These are phyloP conservation scores for Therioaphis trifolii DNA, from an alignment of 2,888 invertebrate genomes.

Conservation along the genomic window DNA sequence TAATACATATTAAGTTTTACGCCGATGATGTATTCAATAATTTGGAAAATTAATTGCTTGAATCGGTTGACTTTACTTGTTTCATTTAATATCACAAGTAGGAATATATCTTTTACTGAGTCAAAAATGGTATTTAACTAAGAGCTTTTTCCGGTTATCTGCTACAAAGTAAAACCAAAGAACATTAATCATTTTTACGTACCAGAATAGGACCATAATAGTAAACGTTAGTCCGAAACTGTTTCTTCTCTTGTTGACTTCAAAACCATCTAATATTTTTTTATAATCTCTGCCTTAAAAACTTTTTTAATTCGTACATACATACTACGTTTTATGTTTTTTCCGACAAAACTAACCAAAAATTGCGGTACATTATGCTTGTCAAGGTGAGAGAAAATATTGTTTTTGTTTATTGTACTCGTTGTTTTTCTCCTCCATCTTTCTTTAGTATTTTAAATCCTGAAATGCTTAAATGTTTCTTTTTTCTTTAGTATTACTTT, in stretches of 20 bases:
- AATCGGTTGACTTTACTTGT: not conserved
- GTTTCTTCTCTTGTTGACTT: constrained; percentile 44
- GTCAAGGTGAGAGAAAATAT: constrained; percentile 35
- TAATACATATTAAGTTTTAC: not conserved
- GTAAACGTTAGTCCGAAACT: constrained; percentile 11
- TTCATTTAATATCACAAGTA: not conserved
- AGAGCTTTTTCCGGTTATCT: constrained; percentile 17
- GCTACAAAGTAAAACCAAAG: not conserved
- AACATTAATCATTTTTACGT: constrained; percentile 41
- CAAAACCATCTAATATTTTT: constrained; percentile 20
- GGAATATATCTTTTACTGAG: not conserved
- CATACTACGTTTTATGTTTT: not conserved
- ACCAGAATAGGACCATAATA: not conserved
- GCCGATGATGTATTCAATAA: not conserved
- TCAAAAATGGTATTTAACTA: constrained; percentile 5
- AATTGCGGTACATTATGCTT: constrained; percentile 30
- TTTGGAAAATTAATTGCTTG: not conserved
- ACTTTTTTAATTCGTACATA: constrained; percentile 13
- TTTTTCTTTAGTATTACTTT: not conserved
- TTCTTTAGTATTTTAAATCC: not conserved
- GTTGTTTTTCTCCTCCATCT: not conserved
- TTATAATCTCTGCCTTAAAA: not conserved
- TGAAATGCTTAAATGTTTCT: not conserved
- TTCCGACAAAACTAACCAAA: constrained; percentile 16
- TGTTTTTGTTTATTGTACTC: constrained; percentile 24